Evolutionary conservation across 2,113 vertebrate species (phyloP).

Genomic region (Nibea coibor): DNA sequence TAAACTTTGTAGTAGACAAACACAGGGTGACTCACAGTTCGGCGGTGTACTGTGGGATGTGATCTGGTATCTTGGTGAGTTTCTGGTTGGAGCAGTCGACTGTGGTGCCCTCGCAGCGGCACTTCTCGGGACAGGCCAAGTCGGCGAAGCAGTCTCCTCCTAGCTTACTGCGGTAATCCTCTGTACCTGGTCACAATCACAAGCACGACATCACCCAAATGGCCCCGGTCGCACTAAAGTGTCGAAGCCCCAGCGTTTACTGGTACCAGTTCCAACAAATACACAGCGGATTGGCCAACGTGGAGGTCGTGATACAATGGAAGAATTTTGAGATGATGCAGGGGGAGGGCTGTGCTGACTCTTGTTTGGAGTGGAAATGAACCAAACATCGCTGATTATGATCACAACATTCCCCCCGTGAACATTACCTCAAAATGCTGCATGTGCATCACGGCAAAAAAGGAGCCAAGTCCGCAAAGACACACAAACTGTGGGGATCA

Average conservation of each 20-base stretch:
- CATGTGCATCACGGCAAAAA: conserved; percentile 18
- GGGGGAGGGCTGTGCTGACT: conserved; percentile 8
- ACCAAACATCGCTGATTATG: conserved; percentile 20
- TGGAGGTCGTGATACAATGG: conserved; percentile 14
- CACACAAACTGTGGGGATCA: conserved; percentile 21
- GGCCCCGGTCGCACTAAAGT: background rate
- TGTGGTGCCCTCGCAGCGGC: conserved; percentile 96
- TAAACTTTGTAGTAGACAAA: conserved; percentile 19
- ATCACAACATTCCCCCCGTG: conserved; percentile 27
- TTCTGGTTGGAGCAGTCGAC: conserved; percentile 99
- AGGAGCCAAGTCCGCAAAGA: conserved; percentile 21
- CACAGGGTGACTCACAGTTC: conserved; percentile 91
- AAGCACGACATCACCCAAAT: conserved; percentile 38
- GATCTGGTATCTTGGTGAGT: conserved; percentile 95
- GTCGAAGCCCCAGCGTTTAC: conserved; percentile 33
- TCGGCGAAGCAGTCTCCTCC: conserved; percentile 98
- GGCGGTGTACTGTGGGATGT: conserved; percentile 96
- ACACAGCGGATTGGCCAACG: background rate
- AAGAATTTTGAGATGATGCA: conserved; percentile 22
- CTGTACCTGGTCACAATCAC: conserved; percentile 87
- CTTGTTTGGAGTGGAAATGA: conserved; percentile 16
- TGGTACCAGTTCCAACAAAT: conserved; percentile 11
- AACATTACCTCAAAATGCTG: conserved; percentile 49
- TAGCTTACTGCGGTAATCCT: conserved; percentile 98
- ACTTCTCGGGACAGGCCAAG: conserved; percentile 97